Conservation (phyloP, 2,113 vertebrate genomes). For the crab-eating macaque (Macaca fascicularis) region DNA sequence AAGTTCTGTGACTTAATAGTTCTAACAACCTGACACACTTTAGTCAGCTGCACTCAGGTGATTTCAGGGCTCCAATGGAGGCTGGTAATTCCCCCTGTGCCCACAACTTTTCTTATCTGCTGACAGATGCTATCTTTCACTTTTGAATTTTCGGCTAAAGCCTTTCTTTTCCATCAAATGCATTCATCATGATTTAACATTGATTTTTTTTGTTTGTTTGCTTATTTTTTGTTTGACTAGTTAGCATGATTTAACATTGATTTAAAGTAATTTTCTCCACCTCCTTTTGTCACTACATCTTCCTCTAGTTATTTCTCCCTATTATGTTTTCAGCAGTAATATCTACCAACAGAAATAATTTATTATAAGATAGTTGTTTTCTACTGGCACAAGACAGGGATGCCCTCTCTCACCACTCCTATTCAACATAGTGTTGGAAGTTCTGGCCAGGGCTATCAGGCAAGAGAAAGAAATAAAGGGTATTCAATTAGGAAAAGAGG, state of each 20-base stretch:
- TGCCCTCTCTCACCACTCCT: no score
- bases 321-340: background rate
- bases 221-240: no score
- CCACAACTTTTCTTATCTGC: background rate
- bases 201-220: background rate
- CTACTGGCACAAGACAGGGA: no score
- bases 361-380: background rate
- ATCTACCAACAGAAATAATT: background rate
- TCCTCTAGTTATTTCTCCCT: background rate
- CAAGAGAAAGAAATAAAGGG: no score
- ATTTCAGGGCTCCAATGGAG: background rate
- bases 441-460: no score
- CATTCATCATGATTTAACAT: background rate
- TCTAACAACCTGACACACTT: background rate
- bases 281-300: background rate
- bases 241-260: background rate
- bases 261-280: background rate
- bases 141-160: background rate
- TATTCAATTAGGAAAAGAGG: no score
- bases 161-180: background rate
- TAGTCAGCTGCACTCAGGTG: background rate
- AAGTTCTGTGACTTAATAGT: background rate
- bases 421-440: no score
- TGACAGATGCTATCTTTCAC: background rate
- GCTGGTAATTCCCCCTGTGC: background rate